A percentile compares a stretch with the other conserved stretches of the same genome.
phyloP scores from a whole-genome alignment of 2,113 vertebrate species.

The Vulpes lagopus region DNA sequence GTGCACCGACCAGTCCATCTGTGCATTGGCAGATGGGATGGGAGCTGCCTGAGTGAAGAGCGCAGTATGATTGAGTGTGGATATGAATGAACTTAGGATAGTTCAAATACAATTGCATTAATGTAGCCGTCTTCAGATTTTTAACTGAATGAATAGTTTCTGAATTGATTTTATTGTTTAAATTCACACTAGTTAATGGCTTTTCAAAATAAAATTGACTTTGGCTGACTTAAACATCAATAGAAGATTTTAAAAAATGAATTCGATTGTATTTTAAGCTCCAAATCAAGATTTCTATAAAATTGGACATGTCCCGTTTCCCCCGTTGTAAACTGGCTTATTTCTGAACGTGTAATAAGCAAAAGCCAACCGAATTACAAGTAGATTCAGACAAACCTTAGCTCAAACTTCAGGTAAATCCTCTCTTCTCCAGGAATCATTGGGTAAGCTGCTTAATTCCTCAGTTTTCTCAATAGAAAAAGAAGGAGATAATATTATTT shows the following conservation, averaged over 20 bases:
- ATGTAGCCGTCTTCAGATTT: slow-evolving; percentile 57
- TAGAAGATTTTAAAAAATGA: slow-evolving; percentile 66
- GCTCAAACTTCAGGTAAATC: neutral
- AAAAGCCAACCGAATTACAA: slow-evolving; percentile 38
- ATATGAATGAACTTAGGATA: slow-evolving; percentile 48
- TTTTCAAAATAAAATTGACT: slow-evolving; percentile 72
- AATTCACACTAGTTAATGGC: slow-evolving; percentile 62
- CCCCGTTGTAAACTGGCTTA: slow-evolving; percentile 13
- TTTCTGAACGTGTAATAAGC: neutral
- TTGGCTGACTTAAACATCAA: slow-evolving; percentile 59
- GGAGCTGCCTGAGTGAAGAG: slow-evolving; percentile 58
- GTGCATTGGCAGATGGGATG: slow-evolving; percentile 69
- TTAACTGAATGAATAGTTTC: slow-evolving; percentile 71
- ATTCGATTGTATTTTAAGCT: slow-evolving; percentile 66
- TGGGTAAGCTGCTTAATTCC: neutral
- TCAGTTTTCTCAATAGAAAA: slow-evolving; percentile 6
- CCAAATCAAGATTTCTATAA: slow-evolving; percentile 56
- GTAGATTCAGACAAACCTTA: neutral
- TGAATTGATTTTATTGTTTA: slow-evolving; percentile 71
- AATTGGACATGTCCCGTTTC: slow-evolving; percentile 6
- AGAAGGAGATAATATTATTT: neutral
- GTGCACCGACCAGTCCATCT: slow-evolving; percentile 66
- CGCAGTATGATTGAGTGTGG: slow-evolving; percentile 57
- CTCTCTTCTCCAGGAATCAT: neutral
- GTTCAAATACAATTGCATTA: slow-evolving; percentile 61